Evolutionary conservation across 30 jellyfish, hydroid and myxozoan species (phyloP).

Genomic region (Cassiopea andromeda): DNA sequence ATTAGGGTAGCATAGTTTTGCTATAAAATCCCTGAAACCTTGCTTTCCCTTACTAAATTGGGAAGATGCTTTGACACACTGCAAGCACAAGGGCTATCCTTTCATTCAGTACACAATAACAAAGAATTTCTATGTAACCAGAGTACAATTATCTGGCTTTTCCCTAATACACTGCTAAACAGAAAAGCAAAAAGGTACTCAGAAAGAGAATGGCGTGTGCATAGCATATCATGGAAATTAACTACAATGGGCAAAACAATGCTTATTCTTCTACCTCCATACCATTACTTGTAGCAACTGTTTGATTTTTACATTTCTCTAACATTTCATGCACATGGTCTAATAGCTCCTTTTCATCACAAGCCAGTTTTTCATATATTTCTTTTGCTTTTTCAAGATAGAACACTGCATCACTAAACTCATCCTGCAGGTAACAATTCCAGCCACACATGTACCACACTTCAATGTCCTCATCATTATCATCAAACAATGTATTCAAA

Average conservation of each 20-base stretch:
- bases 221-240: too few species aligned
- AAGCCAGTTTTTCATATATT: conserved; percentile 66
- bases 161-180: too few species aligned
- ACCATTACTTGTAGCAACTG: conserved; percentile 39
- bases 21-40: too few species aligned
- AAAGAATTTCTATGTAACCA: too few species aligned
- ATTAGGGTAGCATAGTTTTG: too few species aligned
- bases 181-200: too few species aligned
- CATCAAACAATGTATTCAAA: conserved; percentile 64
- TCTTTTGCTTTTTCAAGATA: conserved; percentile 79
- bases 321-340: conserved; percentile 66
- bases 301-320: conserved; percentile 61
- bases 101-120: too few species aligned
- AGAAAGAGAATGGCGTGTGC: too few species aligned
- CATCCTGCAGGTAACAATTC: conserved; percentile 55
- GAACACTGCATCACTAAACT: conserved; percentile 65
- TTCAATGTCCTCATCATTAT: conserved; percentile 92
- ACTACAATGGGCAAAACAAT: background rate
- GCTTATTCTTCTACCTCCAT: conserved; percentile 62
- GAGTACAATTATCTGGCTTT: too few species aligned
- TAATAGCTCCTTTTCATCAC: conserved; percentile 74
- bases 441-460: conserved; percentile 89
- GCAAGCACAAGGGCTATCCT: too few species aligned
- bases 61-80: too few species aligned
- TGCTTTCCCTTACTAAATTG: too few species aligned